Evolutionary conservation across 1,140 invertebrate genomes (phyloP).

Genomic region (Leptinotarsa texana): DNA sequence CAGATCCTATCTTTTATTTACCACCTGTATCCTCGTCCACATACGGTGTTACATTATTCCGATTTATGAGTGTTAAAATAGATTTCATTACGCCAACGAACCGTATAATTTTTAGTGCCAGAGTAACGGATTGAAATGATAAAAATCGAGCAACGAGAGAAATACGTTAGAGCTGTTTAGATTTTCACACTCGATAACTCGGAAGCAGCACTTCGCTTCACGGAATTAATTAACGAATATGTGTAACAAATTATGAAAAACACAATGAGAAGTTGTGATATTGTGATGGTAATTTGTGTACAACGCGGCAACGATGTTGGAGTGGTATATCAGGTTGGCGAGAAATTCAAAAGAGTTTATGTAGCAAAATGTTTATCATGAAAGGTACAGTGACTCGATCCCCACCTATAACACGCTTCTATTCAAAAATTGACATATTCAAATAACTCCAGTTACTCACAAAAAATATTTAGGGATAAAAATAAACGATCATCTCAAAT

Average conservation of each 20-base stretch:
- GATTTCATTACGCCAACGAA: constrained; percentile 29
- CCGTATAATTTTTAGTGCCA: constrained; percentile 28
- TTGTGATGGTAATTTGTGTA: constrained; percentile 12
- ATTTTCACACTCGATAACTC: constrained; percentile 32
- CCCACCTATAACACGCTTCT: too few relatives aligned
- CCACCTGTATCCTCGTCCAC: neutral
- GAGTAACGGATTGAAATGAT: constrained; percentile 23
- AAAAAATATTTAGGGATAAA: too few relatives aligned
- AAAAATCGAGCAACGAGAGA: constrained; percentile 22
- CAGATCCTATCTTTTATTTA: neutral
- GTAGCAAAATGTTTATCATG: too few relatives aligned
- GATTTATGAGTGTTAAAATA: constrained; percentile 28
- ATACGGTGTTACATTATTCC: constrained; percentile 6
- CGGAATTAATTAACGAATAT: constrained; percentile 28
- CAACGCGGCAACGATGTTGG: neutral
- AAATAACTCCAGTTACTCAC: too few relatives aligned
- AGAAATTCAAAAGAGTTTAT: too few relatives aligned
- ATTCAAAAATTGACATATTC: too few relatives aligned
- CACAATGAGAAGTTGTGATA: constrained; percentile 2
- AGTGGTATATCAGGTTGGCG: too few relatives aligned
- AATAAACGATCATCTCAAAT: too few relatives aligned
- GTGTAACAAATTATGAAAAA: constrained; percentile 18
- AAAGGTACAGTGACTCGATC: too few relatives aligned
- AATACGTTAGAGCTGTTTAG: constrained; percentile 23
- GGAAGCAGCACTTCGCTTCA: neutral